These are phyloP conservation scores for Acronicta leporina DNA, from an alignment of 2,888 invertebrate genomes.

Conservation along the genomic window DNA sequence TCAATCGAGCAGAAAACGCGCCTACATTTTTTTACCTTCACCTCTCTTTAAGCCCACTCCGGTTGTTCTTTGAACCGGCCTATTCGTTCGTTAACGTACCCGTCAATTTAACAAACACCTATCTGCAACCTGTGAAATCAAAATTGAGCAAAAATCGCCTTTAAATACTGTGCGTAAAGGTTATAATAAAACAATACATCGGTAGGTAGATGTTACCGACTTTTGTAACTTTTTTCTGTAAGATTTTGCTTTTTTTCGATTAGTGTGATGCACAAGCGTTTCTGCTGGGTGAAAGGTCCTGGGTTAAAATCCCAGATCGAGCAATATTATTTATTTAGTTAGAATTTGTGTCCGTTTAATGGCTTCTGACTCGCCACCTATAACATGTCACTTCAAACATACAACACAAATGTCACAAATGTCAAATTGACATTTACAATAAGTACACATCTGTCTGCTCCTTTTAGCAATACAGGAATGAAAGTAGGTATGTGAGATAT, in stretches of 20 bases:
- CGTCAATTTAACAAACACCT: conserved; percentile 53
- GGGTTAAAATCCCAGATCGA: too few species aligned
- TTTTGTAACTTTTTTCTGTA: conserved; percentile 32
- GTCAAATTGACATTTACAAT: too few species aligned
- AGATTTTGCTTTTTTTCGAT: conserved; percentile 28
- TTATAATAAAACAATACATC: neutral
- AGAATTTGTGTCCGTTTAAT: too few species aligned
- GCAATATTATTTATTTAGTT: too few species aligned
- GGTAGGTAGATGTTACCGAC: neutral
- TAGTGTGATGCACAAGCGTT: conserved; percentile 4
- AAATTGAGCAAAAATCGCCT: conserved; percentile 16
- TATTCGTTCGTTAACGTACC: conserved; percentile 72
- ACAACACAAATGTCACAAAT: too few species aligned
- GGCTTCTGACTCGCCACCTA: too few species aligned
- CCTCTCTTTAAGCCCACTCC: conserved; percentile 62
- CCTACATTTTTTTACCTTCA: conserved; percentile 67
- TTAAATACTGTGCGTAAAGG: conserved; percentile 25
- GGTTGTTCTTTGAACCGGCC: conserved; percentile 75
- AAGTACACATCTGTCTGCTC: too few species aligned
- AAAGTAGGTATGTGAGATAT: too few species aligned
- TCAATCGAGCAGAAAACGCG: conserved; percentile 73
- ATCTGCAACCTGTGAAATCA: conserved; percentile 1
- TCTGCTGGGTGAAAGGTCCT: too few species aligned
- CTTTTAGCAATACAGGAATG: too few species aligned
- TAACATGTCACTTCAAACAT: too few species aligned